These are phyloP conservation scores for Orientallactaga bullata DNA, from an alignment of 2,113 vertebrate species.

Conservation along the genomic window DNA sequence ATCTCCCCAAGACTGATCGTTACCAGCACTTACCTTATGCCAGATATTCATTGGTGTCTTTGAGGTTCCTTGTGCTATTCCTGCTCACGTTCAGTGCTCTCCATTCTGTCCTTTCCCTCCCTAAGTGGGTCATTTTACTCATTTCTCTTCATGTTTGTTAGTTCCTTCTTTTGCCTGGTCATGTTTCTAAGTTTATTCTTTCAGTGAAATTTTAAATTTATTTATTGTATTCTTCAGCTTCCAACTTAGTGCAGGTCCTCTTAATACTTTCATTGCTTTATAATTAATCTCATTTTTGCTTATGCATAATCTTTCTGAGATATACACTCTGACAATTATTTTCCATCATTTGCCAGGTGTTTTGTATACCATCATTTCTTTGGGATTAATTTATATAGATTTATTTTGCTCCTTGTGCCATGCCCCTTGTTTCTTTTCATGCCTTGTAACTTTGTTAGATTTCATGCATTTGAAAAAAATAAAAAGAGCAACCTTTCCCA, in stretches of 20 bases:
- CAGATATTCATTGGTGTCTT: not conserved
- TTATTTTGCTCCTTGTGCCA: not conserved
- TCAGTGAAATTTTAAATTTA: not conserved
- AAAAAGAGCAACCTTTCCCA: not conserved
- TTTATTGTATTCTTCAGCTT: not conserved
- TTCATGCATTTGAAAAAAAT: not conserved
- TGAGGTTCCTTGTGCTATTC: not conserved
- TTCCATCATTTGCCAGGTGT: not conserved
- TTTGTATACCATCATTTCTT: not conserved
- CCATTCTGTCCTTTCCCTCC: not conserved
- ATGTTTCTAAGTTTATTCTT: not conserved
- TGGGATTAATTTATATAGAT: not conserved
- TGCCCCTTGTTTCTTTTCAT: not conserved
- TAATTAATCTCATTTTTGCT: not conserved
- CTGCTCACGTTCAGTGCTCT: not conserved
- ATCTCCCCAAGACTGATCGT: not conserved
- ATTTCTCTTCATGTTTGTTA: not conserved
- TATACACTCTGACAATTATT: not conserved
- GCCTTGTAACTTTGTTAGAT: not conserved
- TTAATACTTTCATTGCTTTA: not conserved
- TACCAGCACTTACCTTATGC: not conserved
- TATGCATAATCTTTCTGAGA: not conserved
- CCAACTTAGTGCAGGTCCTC: not conserved
- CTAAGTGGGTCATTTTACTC: not conserved
- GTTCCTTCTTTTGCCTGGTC: not conserved